Percentiles rank a stretch among this genome's conserved stretches.
Evolutionary conservation across 2,888 invertebrate species (phyloP).

Genomic region (Napeogenes inachia): DNA sequence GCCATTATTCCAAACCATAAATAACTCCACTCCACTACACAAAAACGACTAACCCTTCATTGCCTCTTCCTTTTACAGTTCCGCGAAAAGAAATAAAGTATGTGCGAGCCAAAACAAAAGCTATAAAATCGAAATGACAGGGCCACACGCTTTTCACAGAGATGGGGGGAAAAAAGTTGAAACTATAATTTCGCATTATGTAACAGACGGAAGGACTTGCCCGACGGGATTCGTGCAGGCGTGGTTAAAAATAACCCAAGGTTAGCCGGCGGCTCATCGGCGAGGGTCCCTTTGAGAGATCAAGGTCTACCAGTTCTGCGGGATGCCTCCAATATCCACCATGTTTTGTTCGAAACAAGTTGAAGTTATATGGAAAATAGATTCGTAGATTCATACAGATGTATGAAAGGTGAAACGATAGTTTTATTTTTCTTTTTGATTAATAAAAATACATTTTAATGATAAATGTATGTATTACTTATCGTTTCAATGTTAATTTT

Average conservation of each 20-base stretch:
- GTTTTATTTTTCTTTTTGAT: background rate
- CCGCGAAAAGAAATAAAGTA: slow-evolving; percentile 73
- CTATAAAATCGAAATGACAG: slow-evolving; percentile 71
- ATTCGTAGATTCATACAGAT: slow-evolving; percentile 15
- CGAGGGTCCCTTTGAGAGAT: slow-evolving; percentile 71
- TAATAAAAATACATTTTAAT: too few species aligned
- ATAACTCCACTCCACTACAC: slow-evolving; percentile 58
- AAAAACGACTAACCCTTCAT: slow-evolving; percentile 73
- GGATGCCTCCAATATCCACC: slow-evolving; percentile 55
- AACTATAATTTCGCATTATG: slow-evolving; percentile 74
- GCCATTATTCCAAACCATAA: slow-evolving; percentile 72
- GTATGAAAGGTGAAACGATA: slow-evolving; percentile 23
- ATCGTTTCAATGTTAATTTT: too few species aligned
- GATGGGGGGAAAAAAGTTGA: slow-evolving; percentile 53
- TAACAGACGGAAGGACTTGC: slow-evolving; percentile 74
- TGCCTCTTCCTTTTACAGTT: slow-evolving; percentile 76
- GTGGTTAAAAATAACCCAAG: slow-evolving; percentile 74
- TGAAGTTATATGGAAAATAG: slow-evolving; percentile 33
- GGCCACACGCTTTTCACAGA: slow-evolving; percentile 71
- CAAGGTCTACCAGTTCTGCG: slow-evolving; percentile 72
- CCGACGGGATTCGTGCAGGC: slow-evolving; percentile 66
- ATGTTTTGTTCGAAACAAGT: slow-evolving; percentile 39
- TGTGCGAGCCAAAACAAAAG: slow-evolving; percentile 72
- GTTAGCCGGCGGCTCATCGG: slow-evolving; percentile 58
- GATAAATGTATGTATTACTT: too few species aligned